phyloP scores from a whole-genome alignment of 2,797 vertebrate species.

The Pseudotriccus pelzelni region DNA sequence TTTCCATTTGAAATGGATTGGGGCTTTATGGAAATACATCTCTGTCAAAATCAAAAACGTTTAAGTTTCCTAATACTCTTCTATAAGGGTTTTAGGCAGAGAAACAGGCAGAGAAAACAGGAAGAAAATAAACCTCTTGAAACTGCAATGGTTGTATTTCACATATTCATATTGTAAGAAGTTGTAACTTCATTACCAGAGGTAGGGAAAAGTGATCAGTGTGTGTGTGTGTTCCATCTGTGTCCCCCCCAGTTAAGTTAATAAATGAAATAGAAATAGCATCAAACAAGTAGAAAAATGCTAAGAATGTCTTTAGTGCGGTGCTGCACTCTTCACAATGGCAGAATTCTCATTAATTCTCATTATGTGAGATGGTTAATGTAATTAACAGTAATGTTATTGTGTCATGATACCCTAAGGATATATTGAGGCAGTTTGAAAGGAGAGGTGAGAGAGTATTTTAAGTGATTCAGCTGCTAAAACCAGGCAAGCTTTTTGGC shows the following conservation, averaged over 20 bases:
- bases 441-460: neutral
- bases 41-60: neutral
- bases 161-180: neutral
- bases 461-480: neutral
- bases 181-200: neutral
- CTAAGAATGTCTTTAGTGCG: neutral
- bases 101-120: neutral
- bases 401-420: neutral
- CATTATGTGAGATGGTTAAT: slow-evolving; percentile 35
- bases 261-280: neutral
- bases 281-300: slow-evolving; percentile 14
- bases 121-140: neutral
- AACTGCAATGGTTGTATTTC: neutral
- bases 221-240: neutral
- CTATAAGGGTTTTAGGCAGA: neutral
- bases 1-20: neutral
- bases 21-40: neutral
- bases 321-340: neutral
- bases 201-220: neutral
- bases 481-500: neutral
- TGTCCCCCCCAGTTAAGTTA: neutral
- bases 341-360: slow-evolving; percentile 39
- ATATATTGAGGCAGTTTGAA: neutral
- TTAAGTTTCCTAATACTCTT: neutral
- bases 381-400: slow-evolving; percentile 6